These are phyloP conservation scores for Rhorus exstirpatorius DNA, from an alignment of 2,888 invertebrate genomes.

Conservation along the genomic window DNA sequence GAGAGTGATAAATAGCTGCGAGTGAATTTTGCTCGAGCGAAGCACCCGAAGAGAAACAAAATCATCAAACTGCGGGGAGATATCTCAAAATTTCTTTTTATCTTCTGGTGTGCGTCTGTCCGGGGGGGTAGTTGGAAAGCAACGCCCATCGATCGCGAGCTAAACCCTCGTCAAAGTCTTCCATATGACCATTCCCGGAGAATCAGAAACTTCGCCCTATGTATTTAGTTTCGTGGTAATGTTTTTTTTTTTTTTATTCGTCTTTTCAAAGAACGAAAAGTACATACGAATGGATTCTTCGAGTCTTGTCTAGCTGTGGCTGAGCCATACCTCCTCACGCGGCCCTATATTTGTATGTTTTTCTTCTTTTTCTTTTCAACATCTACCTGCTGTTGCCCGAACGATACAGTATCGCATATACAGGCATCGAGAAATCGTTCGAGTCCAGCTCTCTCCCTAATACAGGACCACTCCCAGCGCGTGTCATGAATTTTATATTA, in stretches of 20 bases:
- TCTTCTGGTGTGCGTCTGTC: conserved; percentile 40
- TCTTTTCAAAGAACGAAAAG: conserved; percentile 8
- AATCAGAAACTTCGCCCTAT: conserved; percentile 43
- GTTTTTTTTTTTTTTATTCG: conserved; percentile 26
- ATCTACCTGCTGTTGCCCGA: conserved; percentile 65
- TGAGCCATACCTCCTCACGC: neutral
- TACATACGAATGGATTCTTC: conserved; percentile 23
- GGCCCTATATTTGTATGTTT: neutral
- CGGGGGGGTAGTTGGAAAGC: conserved; percentile 46
- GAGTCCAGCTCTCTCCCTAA: conserved; percentile 9
- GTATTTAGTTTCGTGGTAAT: conserved; percentile 47
- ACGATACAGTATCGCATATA: conserved; percentile 44
- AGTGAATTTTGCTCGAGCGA: too few relatives aligned
- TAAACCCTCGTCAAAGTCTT: conserved; percentile 69
- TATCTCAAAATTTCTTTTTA: conserved; percentile 37
- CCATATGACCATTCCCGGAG: conserved; percentile 8
- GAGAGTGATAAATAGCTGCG: conserved; percentile 28
- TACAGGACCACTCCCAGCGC: conserved; percentile 62
- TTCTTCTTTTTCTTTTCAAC: conserved; percentile 32
- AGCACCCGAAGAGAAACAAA: conserved; percentile 15
- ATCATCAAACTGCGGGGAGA: too few relatives aligned
- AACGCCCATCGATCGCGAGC: conserved; percentile 68
- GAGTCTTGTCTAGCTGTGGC: conserved; percentile 5
- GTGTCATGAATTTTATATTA: conserved; percentile 55
- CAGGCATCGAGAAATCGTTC: conserved; percentile 36